These are phyloP conservation scores for Crotophaga sulcirostris DNA, from an alignment of 2,113 vertebrate genomes.

Conservation along the genomic window DNA sequence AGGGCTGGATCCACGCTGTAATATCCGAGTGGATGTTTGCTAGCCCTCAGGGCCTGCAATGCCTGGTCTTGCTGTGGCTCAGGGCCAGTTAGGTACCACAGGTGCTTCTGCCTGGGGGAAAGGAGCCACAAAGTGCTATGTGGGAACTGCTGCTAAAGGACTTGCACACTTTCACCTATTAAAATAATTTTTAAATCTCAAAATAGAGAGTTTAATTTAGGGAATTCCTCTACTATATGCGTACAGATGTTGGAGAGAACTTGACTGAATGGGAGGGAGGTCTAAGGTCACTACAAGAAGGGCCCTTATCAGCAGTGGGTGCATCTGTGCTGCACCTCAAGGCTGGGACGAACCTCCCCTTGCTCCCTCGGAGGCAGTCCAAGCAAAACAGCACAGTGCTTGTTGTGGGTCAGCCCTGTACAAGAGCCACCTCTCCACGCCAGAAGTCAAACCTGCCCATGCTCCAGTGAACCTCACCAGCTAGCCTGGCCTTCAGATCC, in stretches of 20 bases:
- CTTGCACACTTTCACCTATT: rapidly evolving
- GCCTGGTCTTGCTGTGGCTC: background rate
- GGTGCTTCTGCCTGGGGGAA: background rate
- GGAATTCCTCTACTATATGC: background rate
- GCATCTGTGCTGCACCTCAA: rapidly evolving
- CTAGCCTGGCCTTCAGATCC: background rate
- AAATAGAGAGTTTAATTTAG: background rate
- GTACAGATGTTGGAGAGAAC: background rate
- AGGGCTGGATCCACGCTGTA: background rate
- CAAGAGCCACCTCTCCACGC: background rate
- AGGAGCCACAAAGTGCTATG: background rate
- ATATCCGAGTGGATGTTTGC: background rate
- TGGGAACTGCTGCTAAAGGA: background rate
- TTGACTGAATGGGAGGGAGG: background rate
- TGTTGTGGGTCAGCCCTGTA: background rate
- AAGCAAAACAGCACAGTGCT: background rate
- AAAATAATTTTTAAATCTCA: background rate
- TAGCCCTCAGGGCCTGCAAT: background rate
- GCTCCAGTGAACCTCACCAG: background rate
- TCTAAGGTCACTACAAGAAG: background rate
- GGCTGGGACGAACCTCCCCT: background rate
- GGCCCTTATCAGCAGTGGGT: too few relatives aligned
- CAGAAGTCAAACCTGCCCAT: background rate
- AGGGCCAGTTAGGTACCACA: background rate
- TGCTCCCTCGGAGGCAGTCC: rapidly evolving